These are phyloP conservation scores for Muscicapa comitata DNA, from an alignment of 2,797 vertebrate genomes.

Conservation along the genomic window DNA sequence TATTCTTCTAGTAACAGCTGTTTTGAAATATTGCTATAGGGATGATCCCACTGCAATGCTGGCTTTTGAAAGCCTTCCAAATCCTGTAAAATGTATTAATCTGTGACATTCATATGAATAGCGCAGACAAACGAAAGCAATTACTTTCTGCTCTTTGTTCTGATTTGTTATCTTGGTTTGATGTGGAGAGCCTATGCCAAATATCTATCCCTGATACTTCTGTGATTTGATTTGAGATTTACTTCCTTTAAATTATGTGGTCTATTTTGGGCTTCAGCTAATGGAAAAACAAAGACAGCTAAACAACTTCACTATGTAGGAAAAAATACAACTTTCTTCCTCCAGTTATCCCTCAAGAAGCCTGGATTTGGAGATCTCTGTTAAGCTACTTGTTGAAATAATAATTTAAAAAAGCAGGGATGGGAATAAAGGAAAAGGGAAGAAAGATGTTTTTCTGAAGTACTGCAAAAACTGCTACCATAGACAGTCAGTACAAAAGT, in stretches of 20 bases:
- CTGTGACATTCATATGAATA: slow-evolving; percentile 8
- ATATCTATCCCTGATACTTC: not conserved
- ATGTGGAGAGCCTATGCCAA: not conserved
- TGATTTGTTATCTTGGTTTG: slow-evolving; percentile 4
- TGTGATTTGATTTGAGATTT: not conserved
- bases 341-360: not conserved
- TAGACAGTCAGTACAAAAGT: not conserved
- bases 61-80: slow-evolving; percentile 57
- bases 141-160: slow-evolving; percentile 31
- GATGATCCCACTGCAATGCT: slow-evolving; percentile 25
- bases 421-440: not conserved
- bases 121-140: not conserved
- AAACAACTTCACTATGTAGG: not conserved
- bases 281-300: not conserved
- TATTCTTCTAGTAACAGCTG: slow-evolving; percentile 39
- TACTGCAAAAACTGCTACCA: not conserved
- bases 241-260: not conserved
- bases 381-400: not conserved
- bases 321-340: not conserved
- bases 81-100: slow-evolving; percentile 46
- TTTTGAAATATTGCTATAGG: slow-evolving; percentile 41
- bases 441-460: not conserved
- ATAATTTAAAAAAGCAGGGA: not conserved
- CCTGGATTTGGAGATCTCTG: not conserved
- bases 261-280: not conserved